These are phyloP conservation scores for Dendrolimus pini DNA, from an alignment of 2,888 invertebrate species.

Conservation along the genomic window DNA sequence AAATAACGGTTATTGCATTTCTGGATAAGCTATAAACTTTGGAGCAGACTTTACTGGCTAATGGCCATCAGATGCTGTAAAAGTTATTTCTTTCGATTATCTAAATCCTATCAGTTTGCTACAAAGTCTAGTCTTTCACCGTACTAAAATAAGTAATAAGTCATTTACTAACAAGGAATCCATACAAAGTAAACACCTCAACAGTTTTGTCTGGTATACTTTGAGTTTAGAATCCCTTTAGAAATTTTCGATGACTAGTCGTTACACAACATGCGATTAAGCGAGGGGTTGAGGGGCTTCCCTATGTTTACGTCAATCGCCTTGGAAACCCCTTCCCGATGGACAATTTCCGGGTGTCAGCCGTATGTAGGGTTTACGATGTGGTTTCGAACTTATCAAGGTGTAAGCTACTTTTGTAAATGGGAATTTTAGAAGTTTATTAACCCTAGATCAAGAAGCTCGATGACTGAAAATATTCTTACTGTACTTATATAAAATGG, in stretches of 20 bases:
- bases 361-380: slow-evolving; percentile 3
- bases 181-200: neutral
- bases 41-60: no score
- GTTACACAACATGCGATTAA: slow-evolving; percentile 23
- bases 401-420: neutral
- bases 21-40: no score
- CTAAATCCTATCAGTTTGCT: no score
- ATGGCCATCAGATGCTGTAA: no score
- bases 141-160: no score
- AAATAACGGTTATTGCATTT: no score
- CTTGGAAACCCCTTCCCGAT: slow-evolving; percentile 49
- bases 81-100: no score
- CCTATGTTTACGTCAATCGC: slow-evolving; percentile 58
- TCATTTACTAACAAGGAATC: neutral
- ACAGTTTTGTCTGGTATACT: neutral
- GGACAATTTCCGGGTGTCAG: slow-evolving; percentile 62
- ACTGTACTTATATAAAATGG: no score
- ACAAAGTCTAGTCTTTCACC: no score
- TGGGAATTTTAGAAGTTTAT: neutral
- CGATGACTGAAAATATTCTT: no score
- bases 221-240: slow-evolving; percentile 1
- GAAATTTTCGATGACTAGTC: slow-evolving; percentile 19
- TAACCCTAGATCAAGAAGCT: neutral
- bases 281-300: slow-evolving; percentile 40
- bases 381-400: neutral